These are phyloP conservation scores for Carlito syrichta DNA, from an alignment of 2,113 vertebrate genomes.

Conservation along the genomic window DNA sequence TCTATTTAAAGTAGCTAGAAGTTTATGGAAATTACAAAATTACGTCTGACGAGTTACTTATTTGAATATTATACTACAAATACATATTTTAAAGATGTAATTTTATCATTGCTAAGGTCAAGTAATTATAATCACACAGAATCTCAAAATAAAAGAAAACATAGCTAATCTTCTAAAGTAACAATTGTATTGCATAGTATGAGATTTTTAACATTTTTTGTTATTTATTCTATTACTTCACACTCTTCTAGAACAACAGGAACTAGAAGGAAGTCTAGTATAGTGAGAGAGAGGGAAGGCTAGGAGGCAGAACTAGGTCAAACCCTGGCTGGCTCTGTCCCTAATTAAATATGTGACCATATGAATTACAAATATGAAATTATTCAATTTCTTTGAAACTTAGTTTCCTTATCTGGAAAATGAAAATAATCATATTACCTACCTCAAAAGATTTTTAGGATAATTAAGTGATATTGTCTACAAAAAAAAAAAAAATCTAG, in stretches of 20 bases:
- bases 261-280: background rate
- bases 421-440: conserved; percentile 6
- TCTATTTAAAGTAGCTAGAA: conserved; percentile 12
- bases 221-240: conserved; percentile 1
- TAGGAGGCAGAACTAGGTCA: background rate
- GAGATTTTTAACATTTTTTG: conserved; percentile 6
- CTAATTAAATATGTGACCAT: background rate
- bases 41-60: background rate
- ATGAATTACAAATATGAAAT: no score
- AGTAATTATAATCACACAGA: background rate
- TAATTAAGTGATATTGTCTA: background rate
- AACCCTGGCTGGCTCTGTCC: background rate
- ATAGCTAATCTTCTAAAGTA: background rate
- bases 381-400: conserved; percentile 2
- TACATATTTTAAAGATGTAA: background rate
- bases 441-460: background rate
- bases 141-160: conserved; percentile 38
- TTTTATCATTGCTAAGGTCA: background rate
- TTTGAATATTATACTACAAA: background rate
- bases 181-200: background rate
- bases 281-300: background rate
- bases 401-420: conserved; percentile 10
- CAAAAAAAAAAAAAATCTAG: conserved; percentile 32
- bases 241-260: background rate
- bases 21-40: background rate